A percentile compares a stretch with the other conserved stretches of the same genome.
Conservation (phyloP, 2,797 vertebrate species). For the Gambelia wislizenii region DNA sequence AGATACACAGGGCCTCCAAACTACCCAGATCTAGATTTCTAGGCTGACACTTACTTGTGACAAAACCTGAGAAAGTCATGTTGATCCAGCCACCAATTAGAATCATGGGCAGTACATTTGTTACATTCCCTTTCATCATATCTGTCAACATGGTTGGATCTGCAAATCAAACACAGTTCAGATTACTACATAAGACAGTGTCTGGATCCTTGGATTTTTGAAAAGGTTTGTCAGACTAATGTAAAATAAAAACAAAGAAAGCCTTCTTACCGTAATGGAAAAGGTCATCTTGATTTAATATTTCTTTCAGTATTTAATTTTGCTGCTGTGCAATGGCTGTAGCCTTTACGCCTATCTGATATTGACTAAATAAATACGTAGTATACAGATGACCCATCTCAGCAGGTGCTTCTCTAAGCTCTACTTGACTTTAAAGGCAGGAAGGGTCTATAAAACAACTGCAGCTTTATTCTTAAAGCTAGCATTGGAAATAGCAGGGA, state of each 20-base stretch:
- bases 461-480: background rate
- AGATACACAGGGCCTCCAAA: background rate
- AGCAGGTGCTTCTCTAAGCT: background rate
- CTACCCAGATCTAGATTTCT: rapidly evolving
- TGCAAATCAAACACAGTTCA: constrained; percentile 65
- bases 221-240: background rate
- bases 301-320: background rate
- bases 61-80: constrained; percentile 99
- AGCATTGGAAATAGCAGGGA: background rate
- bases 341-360: background rate
- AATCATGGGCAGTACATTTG: constrained; percentile 99
- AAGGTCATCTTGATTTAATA: background rate
- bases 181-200: background rate
- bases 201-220: background rate
- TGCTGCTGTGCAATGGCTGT: background rate
- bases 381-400: background rate
- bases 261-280: background rate
- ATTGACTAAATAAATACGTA: background rate
- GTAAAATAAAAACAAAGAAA: background rate
- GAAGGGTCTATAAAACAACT: background rate
- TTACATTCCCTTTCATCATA: constrained; percentile 99
- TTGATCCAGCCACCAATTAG: constrained; percentile 99
- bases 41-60: constrained; percentile 89
- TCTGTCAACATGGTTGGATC: constrained; percentile 99
- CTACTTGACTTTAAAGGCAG: background rate